Percentiles rank a stretch among this genome's conserved stretches.
Conservation (phyloP, 2,888 invertebrate genomes). For the Azorinus chamasolen region DNA sequence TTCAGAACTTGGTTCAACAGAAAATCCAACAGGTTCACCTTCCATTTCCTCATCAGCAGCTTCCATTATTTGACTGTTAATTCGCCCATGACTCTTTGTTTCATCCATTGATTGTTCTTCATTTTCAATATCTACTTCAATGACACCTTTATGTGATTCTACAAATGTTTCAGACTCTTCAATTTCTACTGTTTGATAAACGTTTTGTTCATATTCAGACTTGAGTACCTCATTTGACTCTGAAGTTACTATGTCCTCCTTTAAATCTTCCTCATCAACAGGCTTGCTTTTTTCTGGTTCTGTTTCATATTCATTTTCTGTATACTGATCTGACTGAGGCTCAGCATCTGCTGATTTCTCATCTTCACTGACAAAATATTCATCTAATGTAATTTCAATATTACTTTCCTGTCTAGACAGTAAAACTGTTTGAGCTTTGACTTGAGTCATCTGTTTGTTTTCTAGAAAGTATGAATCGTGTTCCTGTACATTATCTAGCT, state of each 20-base stretch:
- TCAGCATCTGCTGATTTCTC: constrained; percentile 31
- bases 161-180: constrained; percentile 3
- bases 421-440: constrained; percentile 49
- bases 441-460: constrained; percentile 4
- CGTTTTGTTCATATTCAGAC: constrained; percentile 6
- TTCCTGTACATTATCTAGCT: constrained; percentile 20
- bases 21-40: constrained; percentile 68
- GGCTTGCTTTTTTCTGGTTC: constrained; percentile 38
- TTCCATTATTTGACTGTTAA: constrained; percentile 60
- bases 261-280: background rate
- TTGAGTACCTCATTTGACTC: background rate
- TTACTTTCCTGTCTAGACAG: constrained; percentile 63
- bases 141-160: constrained; percentile 22
- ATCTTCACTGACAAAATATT: constrained; percentile 33
- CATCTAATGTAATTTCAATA: constrained; percentile 62
- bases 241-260: background rate
- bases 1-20: constrained; percentile 52
- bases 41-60: constrained; percentile 76
- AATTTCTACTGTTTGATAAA: constrained; percentile 7
- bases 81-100: constrained; percentile 51
- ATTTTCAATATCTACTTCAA: constrained; percentile 30
- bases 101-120: constrained; percentile 49
- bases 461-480: constrained; percentile 39
- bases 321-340: background rate
- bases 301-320: constrained; percentile 34